These are phyloP conservation scores for Pollicipes pollicipes DNA, from an alignment of 1,140 invertebrate species.

Conservation along the genomic window DNA sequence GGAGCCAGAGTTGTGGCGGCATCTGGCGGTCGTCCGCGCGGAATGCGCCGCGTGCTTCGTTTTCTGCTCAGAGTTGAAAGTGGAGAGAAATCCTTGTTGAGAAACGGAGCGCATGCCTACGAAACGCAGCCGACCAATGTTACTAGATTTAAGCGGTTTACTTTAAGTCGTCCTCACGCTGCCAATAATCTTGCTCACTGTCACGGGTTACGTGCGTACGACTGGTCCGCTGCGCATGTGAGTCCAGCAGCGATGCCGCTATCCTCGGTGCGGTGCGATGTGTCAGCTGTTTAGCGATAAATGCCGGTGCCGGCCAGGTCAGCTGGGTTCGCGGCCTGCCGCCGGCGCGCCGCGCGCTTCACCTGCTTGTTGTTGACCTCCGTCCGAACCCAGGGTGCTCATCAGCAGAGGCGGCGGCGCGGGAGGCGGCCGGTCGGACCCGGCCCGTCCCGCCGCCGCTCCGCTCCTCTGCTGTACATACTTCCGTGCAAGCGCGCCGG, in stretches of 20 bases:
- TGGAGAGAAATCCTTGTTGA: neutral
- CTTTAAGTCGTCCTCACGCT: neutral
- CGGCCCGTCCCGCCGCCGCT: too few relatives aligned
- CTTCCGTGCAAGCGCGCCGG: neutral
- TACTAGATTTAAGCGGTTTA: neutral
- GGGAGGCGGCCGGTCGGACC: too few relatives aligned
- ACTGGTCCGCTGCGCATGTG: too few relatives aligned
- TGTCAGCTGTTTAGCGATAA: too few relatives aligned
- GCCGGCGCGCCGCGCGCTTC: too few relatives aligned
- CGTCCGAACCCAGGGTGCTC: conserved; percentile 1
- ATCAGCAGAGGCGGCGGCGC: too few relatives aligned
- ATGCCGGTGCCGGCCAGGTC: too few relatives aligned
- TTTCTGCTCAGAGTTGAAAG: neutral
- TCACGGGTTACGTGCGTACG: neutral
- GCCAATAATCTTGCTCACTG: neutral
- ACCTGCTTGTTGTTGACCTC: neutral
- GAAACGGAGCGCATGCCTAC: neutral
- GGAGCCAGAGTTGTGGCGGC: too few relatives aligned
- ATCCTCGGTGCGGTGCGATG: too few relatives aligned
- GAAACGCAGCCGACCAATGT: neutral
- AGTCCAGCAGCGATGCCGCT: too few relatives aligned
- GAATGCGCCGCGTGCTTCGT: neutral
- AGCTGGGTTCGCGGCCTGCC: neutral
- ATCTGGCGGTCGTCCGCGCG: neutral
- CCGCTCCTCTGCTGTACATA: neutral